phyloP scores from a whole-genome alignment of 2,797 vertebrate species.

The Smutsia temminckii region DNA sequence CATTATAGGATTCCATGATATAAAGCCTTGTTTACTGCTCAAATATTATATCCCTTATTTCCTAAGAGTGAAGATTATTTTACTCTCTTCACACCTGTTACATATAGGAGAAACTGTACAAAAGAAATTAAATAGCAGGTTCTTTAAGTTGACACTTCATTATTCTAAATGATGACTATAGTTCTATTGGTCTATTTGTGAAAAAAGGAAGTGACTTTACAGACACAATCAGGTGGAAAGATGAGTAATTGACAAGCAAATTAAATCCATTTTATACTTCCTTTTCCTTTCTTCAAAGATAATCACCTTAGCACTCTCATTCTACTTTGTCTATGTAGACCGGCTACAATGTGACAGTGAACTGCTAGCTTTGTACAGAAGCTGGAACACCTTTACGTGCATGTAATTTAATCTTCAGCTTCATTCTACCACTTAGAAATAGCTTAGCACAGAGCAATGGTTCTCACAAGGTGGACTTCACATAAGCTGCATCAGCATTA shows the following conservation, averaged over 20 bases:
- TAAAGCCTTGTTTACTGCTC: neutral
- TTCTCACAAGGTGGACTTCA: neutral
- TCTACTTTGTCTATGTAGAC: neutral
- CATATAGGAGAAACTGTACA: neutral
- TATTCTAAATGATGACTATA: slow-evolving; percentile 14
- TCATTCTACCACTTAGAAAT: neutral
- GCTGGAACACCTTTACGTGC: neutral
- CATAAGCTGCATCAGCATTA: too few species aligned
- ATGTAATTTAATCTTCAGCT: neutral
- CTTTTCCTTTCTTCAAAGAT: neutral
- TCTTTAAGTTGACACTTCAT: neutral
- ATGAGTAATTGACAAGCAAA: slow-evolving; percentile 20
- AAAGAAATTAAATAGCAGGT: neutral
- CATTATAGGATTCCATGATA: neutral
- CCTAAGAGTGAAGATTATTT: neutral
- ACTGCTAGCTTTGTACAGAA: neutral
- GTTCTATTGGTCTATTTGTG: neutral
- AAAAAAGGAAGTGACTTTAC: neutral
- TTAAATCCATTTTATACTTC: neutral
- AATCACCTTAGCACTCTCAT: neutral
- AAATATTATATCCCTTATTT: neutral
- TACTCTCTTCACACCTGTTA: neutral
- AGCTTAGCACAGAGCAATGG: neutral
- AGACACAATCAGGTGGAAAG: neutral
- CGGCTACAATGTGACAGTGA: neutral